Evolutionary conservation across 1,140 invertebrate species (phyloP), one percentile per base, ranked within the genome.

Genomic region (Achroia grisella): DNA sequence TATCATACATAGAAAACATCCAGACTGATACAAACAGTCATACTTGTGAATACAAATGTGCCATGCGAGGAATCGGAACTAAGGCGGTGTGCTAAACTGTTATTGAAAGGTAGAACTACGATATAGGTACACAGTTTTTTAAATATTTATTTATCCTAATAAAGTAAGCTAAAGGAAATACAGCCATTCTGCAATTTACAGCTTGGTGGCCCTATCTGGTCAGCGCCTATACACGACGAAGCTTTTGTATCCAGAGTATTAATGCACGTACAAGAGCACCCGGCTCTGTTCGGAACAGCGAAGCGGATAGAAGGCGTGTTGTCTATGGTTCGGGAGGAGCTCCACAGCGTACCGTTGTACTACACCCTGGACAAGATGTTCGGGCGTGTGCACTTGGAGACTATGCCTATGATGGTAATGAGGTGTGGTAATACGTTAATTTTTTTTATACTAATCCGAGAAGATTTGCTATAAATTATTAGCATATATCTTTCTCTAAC

Each of bases 191-290:
- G 36, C 80, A n/a, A n/a, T n/a, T n/a, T 75, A 15, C 71, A 94
- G 89, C 80, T 98, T 46, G 97, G 95, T 29, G 98, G 98, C 10
- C 98, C 98, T 0, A 93, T 99, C 50, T 99, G 97, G 96, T 90
- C 91, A 4, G 94, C 90, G 8, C 91, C 92, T 8, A 88, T 99
- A 27, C 96, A 99, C 73, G 88, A 96, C 65, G 72, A 83, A 43
- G 70, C 87, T 0, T 99, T 99, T 85, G 90, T 99, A 0, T 41
- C 77, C 2, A 75, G 86, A 31, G 70, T 91, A 1, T 39, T 90
- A 28, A 45, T 62, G 42, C 52, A 83, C 27, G 63, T 90, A 44
- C 64, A 88, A 68, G 34, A 68, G 34, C 40, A 73, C 44, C 49
- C 67, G 9, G 48, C 61, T 32, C 52, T 75, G 15, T 89, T 93